Base-by-base conservation (phyloP, 2,797 vertebrate genomes). In the Momotus momota region DNA sequence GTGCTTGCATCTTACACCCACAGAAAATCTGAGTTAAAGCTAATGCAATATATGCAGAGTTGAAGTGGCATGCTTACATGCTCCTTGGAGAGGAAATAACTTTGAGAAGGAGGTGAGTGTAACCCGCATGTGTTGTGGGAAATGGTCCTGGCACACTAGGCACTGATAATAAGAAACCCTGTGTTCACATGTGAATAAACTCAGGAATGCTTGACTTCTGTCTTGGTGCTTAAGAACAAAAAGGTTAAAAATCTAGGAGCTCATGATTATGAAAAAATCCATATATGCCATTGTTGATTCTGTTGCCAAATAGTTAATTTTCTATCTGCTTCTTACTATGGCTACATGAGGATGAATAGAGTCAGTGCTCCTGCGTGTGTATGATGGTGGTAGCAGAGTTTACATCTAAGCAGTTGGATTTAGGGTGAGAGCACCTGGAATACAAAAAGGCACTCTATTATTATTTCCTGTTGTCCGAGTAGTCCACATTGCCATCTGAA, bases 61-160 rank as follows among this genome's bases (percentile, higher is more conserved):
- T 91, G 78, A 81, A 86, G 52, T 67, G 61, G 18, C 45, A 61
- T 69, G 25, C 35, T 77, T 82, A 29, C 0, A 0, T 49, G 52
- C n/a, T 83, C 6, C 54, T 93, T 62, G 80, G 75, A 89, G 81
- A 87, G 60, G 74, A 94, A 90, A 67, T 90, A 91, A 69, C 82
- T 94, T 94, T 72, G 85, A 93, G 90, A 91, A 58, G 71, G 90
- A 94, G 85, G 61, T 38, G 79, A 88, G 38, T 12, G 21, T 58
- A 83, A 21, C 51, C 31, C 2, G 2, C 48, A 5, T 16, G 48
- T 89, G 55, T 73, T 73, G 79, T 3, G 29, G 75, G 72, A 90
- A 64, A 49, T 52, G 25, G 20, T 89, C 40, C 64, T 94, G 87
- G 52, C 81, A 74, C 29, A 14, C 1, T 74, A 57, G 48, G 12